Conservation (phyloP, 2,797 vertebrate genomes). For the Astyanax mexicanus region DNA sequence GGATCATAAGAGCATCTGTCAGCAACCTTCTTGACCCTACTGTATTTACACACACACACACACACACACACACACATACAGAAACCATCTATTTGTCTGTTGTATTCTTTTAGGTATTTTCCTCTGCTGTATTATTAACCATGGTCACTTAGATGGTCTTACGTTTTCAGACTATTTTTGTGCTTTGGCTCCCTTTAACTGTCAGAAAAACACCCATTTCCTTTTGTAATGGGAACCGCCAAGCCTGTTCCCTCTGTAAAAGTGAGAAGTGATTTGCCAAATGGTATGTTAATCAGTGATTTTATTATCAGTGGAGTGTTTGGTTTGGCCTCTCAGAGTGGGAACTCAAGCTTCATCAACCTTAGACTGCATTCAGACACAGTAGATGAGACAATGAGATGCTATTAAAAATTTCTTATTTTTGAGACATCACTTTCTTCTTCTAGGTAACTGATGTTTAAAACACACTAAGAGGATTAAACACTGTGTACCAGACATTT, state of each 20-base stretch:
- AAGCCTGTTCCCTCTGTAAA: slow-evolving; percentile 32
- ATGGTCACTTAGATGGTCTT: slow-evolving; percentile 24
- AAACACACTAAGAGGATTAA: background rate
- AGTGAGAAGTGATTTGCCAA: slow-evolving; percentile 58
- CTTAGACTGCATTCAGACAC: slow-evolving; percentile 23
- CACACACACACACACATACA: slow-evolving; percentile 11
- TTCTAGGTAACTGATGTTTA: background rate
- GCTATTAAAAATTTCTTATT: background rate
- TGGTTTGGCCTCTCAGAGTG: slow-evolving; percentile 63
- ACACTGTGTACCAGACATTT: no score
- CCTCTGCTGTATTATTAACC: slow-evolving; percentile 11
- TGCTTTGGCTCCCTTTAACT: slow-evolving; percentile 21
- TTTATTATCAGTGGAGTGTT: slow-evolving; percentile 61
- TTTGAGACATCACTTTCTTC: background rate
- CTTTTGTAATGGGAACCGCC: slow-evolving; percentile 50
- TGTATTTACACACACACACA: slow-evolving; percentile 8
- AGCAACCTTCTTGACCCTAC: background rate
- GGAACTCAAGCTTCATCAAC: slow-evolving; percentile 25
- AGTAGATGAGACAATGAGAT: background rate
- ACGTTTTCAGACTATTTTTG: slow-evolving; percentile 30
- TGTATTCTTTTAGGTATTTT: background rate
- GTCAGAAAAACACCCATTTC: slow-evolving; percentile 49
- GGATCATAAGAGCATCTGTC: slow-evolving; percentile 13
- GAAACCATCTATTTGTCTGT: background rate
- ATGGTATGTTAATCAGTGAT: slow-evolving; percentile 61